Base-by-base conservation (phyloP, 2,797 vertebrate genomes). In the Antrozous pallidus region DNA sequence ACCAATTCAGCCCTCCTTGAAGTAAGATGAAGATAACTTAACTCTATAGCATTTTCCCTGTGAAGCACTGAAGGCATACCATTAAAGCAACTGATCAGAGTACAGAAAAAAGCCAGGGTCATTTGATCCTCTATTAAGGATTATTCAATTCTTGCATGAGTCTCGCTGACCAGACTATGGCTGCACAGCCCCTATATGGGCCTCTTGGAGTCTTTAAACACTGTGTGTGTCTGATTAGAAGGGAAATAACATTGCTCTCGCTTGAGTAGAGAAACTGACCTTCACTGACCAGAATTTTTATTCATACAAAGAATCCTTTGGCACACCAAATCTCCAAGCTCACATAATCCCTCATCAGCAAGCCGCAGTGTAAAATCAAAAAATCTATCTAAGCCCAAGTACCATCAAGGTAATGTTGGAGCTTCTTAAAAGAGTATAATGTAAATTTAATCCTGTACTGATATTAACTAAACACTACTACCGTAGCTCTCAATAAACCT, bases 141-240 rank as follows among this genome's bases (percentile, higher is more conserved):
- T 95, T 96, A 95, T 85, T 96, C 90, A 93, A 90, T 97, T 96
- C 84, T 93, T 93, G 45, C 93, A 95, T 73, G 84, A 95, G n/a
- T n/a, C 28, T 26, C 61, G 56, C 91, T 86, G 77, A 91, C 93
- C 78, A 47, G 74, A 71, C 51, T 88, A 36, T 82, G 78, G 91
- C 69, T 94, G 58, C 73, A 74, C 51, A 88, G 92, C 84, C 94
- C 75, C 92, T 94, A 85, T 10, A n/a, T 67, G 58, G 49, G 33
- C n/a, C 40, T 94, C 51, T 75, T 88, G 88, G 91, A 94, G 91
- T 91, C 86, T 94, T 96, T 78, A 90, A 90, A 74, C 49, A 58
- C 58, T 24, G 84, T 71, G 42, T 96, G 80, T 86, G 87, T 94
- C 91, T 96, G 88, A 96, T 95, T 94, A 92, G 93, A 93, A 95